phyloP scores from a whole-genome alignment of 1,140 invertebrate genomes.

The Papilio polyxenes region DNA sequence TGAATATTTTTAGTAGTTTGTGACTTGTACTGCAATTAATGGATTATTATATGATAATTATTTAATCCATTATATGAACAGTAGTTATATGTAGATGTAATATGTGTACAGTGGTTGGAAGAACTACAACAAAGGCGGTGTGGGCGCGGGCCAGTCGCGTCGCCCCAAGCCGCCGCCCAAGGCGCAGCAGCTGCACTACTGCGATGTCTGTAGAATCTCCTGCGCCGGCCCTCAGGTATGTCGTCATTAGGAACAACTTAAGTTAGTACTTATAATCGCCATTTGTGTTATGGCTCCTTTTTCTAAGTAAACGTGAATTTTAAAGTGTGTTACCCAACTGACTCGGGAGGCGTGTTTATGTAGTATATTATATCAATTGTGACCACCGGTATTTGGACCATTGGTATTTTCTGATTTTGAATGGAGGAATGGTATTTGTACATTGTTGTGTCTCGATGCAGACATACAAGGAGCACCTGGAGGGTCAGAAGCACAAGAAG shows the following conservation, averaged over 20 bases:
- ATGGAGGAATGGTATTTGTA: too few species aligned
- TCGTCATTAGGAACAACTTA: not conserved
- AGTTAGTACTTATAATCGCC: too few species aligned
- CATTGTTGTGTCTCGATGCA: conserved; percentile 59
- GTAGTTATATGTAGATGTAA: not conserved
- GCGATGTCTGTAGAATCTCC: conserved; percentile 98
- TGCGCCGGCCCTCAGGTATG: conserved; percentile 94
- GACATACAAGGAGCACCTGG: conserved; percentile 98
- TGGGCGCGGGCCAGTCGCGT: conserved; percentile 83
- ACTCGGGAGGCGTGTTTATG: too few species aligned
- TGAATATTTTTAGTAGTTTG: too few species aligned
- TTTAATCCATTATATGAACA: too few species aligned
- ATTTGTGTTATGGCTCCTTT: not conserved
- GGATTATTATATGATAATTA: too few species aligned
- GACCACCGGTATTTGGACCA: too few species aligned
- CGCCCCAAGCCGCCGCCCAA: conserved; percentile 91
- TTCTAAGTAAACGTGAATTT: too few species aligned
- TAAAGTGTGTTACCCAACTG: too few species aligned
- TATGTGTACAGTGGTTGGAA: conserved; percentile 83
- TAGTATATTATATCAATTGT: too few species aligned
- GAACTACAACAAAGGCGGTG: conserved; percentile 87
- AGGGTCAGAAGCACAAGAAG: conserved; percentile 99
- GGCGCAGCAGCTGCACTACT: conserved; percentile 95
- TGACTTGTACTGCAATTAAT: too few species aligned
- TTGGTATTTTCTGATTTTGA: too few species aligned